phyloP scores from a whole-genome alignment of 2,113 vertebrate genomes.

The Xyrauchen texanus region DNA sequence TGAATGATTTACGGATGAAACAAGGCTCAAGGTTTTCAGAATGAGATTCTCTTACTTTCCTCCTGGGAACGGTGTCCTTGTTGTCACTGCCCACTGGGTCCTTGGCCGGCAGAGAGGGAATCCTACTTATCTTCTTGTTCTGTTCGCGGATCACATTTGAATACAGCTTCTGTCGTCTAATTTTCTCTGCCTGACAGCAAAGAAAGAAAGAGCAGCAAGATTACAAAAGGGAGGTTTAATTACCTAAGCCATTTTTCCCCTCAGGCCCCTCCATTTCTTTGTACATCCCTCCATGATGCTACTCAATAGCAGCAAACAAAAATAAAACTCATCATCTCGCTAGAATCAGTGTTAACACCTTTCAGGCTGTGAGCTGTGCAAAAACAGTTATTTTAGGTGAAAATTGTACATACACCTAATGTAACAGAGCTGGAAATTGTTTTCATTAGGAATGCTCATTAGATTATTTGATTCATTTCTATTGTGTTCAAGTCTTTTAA shows the following conservation, averaged over 20 bases:
- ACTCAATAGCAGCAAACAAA: conserved; percentile 62
- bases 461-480: conserved; percentile 64
- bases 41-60: conserved; percentile 61
- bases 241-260: conserved; percentile 68
- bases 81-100: conserved; percentile 64
- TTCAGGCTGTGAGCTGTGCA: conserved; percentile 40
- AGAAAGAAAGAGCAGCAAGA: conserved; percentile 57
- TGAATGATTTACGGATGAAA: background rate
- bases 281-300: conserved; percentile 53
- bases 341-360: conserved; percentile 66
- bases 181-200: conserved; percentile 80
- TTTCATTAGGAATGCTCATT: conserved; percentile 57
- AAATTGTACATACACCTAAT: conserved; percentile 10
- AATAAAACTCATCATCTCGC: conserved; percentile 62
- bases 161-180: conserved; percentile 84
- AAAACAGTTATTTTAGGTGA: conserved; percentile 30
- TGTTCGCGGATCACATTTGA: conserved; percentile 80
- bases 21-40: conserved; percentile 22
- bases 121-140: conserved; percentile 77
- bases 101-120: conserved; percentile 61
- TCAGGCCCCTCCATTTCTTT: conserved; percentile 63
- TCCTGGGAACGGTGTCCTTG: conserved; percentile 65
- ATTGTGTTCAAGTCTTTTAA: conserved; percentile 50
- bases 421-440: conserved; percentile 29
- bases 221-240: conserved; percentile 73